Base-by-base conservation (phyloP, 1,140 invertebrate species). In the Tachypleus tridentatus region DNA sequence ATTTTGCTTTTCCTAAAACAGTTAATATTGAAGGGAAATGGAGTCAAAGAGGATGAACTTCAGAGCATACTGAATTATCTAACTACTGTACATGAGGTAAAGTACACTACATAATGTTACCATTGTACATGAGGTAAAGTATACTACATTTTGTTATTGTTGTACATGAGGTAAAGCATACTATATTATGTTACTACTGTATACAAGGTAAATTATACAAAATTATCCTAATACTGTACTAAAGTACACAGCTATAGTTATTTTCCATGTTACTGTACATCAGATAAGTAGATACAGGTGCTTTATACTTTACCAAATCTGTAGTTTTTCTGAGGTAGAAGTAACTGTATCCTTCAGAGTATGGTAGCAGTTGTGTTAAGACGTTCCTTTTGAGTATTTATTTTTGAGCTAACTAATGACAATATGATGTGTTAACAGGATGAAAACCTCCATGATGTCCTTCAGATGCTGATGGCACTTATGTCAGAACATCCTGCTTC, bases 401-500 rank as follows among this genome's bases (percentile, higher is more conserved):
- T 29, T 29, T 29, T 29, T 29, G 29, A 29, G 29, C 29, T 29
- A 29, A 29, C 29, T 29, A 29, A 29, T 29, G 29, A 29, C 29
- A 1, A 29, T 29, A 29, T 29, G 29, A 29, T 73, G 74, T 49
- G 62, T 67, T 76, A 78, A 62, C 71, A 97, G 88, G 95, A 98
- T 81, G 97, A 99, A 78, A 99, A 99, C 80, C 80, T 99, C 52
- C 92, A 97, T 73, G 97, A 99, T 77, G 95, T 99, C 3, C 79
- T 99, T 59, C 91, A 97, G 82, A 92, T 98, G 85, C 80, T 97
- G 56, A 97, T 98, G 75, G 89, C 90, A 3, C 80, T 99, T 54
- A 97, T 98, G 90, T 92, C 92, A 4, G 95, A 99, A 76, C 93
- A 98, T 78, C 96, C 97, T 1, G 90, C 94, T 59, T 95, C 93